Conservation (phyloP, 2,797 vertebrate species). For the Valencia hispanica region DNA sequence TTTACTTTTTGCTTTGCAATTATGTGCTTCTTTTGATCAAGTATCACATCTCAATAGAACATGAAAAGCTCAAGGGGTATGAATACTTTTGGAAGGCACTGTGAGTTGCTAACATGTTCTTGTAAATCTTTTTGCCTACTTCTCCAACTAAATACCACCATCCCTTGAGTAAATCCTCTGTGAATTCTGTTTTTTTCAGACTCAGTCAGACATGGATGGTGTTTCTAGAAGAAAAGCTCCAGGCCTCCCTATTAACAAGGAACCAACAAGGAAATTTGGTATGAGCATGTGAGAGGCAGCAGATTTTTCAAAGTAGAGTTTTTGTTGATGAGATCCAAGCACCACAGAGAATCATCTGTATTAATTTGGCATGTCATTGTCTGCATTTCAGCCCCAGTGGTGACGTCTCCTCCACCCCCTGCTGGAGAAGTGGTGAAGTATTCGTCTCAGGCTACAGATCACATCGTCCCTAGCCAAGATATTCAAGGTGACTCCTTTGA, state of each 20-base stretch:
- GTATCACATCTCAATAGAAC: background rate
- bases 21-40: background rate
- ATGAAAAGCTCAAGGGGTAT: background rate
- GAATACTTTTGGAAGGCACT: background rate
- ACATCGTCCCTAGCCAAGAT: conserved; percentile 87
- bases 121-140: conserved; percentile 1
- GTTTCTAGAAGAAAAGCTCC: conserved; percentile 73
- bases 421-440: conserved; percentile 84
- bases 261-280: conserved; percentile 79
- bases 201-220: conserved; percentile 66
- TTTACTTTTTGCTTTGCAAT: background rate
- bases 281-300: conserved; percentile 34
- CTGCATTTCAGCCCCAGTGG: conserved; percentile 69
- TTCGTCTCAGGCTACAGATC: conserved; percentile 81
- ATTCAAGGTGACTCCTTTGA: conserved; percentile 77
- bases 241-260: conserved; percentile 70
- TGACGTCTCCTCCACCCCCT: conserved; percentile 65
- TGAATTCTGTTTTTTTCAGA: conserved; percentile 36
- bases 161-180: conserved; percentile 14
- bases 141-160: background rate
- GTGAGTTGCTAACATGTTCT: background rate
- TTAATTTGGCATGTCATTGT: conserved; percentile 19
- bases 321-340: conserved; percentile 5
- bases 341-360: conserved; percentile 8
- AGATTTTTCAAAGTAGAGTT: conserved; percentile 3